A percentile compares a stretch with the other conserved stretches of the same genome.
Conservation (phyloP, 1,140 invertebrate genomes). For the Orchestia grillus region DNA sequence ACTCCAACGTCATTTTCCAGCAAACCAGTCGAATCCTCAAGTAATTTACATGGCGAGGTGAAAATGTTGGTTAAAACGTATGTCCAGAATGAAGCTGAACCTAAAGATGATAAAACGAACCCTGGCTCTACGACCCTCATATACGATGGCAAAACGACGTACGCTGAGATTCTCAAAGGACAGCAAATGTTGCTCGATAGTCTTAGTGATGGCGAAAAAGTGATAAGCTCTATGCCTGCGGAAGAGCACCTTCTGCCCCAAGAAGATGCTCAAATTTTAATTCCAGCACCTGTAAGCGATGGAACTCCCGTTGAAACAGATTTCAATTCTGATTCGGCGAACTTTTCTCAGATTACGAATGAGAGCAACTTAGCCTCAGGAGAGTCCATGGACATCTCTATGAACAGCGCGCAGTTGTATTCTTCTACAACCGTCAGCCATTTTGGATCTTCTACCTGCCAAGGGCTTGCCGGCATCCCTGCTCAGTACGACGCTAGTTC, state of each 20-base stretch:
- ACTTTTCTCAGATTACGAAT: background rate
- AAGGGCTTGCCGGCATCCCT: background rate
- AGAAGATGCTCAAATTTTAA: background rate
- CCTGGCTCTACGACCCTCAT: background rate
- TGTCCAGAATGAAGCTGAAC: background rate
- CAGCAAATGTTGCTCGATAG: constrained; percentile 58
- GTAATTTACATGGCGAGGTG: background rate
- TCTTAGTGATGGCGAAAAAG: background rate
- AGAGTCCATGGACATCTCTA: background rate
- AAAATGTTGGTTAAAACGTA: background rate
- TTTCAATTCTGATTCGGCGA: background rate
- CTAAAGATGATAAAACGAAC: background rate
- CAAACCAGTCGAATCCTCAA: background rate
- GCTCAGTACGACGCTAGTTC: constrained; percentile 12
- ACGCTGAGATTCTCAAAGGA: constrained; percentile 67
- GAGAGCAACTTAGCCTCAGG: background rate
- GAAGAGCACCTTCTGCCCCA: background rate
- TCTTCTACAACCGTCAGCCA: background rate
- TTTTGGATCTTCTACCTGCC: background rate
- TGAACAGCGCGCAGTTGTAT: background rate
- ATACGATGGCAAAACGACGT: constrained; percentile 66
- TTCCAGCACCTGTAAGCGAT: background rate
- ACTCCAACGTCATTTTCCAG: background rate
- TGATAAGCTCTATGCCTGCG: background rate
- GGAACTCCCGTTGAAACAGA: background rate